A percentile compares a stretch with the other conserved stretches of the same genome.
Evolutionary conservation across 2,797 vertebrate genomes (phyloP).

Genomic region (Gallinago stenura): DNA sequence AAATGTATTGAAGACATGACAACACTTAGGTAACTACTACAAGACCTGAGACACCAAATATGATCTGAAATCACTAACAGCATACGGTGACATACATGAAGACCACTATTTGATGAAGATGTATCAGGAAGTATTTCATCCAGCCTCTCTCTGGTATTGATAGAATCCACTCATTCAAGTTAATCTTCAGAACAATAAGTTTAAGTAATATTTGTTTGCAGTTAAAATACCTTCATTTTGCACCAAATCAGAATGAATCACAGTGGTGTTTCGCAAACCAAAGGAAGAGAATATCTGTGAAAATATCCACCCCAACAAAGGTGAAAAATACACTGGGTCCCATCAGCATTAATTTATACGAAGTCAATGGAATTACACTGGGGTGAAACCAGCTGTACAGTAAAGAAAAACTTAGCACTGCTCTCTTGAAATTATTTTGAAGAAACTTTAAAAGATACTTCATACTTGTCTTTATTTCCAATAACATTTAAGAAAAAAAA

Average conservation of each 20-base stretch:
- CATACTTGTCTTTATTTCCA: not conserved
- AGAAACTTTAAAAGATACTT: not conserved
- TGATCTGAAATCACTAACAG: not conserved
- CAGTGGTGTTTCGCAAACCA: not conserved
- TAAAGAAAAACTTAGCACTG: not conserved
- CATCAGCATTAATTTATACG: not conserved
- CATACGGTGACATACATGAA: not conserved
- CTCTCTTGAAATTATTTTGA: not conserved
- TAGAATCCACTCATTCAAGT: not conserved
- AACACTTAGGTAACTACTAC: not conserved
- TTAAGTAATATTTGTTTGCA: not conserved
- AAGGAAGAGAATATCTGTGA: not conserved
- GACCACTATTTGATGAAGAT: not conserved
- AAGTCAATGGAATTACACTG: not conserved
- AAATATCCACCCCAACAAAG: not conserved
- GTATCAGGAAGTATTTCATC: not conserved
- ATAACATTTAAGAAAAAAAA: not conserved
- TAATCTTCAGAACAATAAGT: not conserved
- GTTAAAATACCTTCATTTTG: not conserved
- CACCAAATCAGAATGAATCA: not conserved
- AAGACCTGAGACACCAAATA: not conserved
- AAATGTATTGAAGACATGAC: not conserved
- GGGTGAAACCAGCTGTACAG: not conserved
- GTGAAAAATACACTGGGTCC: not conserved
- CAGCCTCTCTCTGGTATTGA: not conserved